Percentiles rank a stretch among this genome's conserved stretches.
Conservation (phyloP, 2,888 invertebrate species). For the Cetonia aurata region DNA sequence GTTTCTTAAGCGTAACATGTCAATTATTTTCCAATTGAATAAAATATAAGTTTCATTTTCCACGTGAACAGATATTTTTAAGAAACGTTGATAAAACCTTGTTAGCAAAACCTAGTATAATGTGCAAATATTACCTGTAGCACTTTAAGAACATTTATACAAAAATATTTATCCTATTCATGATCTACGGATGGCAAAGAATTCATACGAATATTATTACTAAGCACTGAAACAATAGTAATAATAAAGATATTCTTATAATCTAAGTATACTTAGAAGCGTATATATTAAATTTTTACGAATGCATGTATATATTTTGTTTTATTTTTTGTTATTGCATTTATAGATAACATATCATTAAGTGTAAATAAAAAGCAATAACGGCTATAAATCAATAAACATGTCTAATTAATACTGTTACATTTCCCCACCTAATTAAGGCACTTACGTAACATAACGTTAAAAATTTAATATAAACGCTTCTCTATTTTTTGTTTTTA, state of each 20-base stretch:
- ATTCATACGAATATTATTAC: background rate
- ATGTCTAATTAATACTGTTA: background rate
- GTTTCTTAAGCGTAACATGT: slow-evolving; percentile 39
- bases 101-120: slow-evolving; percentile 17
- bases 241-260: slow-evolving; percentile 3
- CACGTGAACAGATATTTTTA: background rate
- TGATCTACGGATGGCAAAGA: too few species aligned
- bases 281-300: slow-evolving; percentile 20
- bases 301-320: background rate
- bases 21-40: slow-evolving; percentile 36
- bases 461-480: slow-evolving; percentile 28
- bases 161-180: too few species aligned
- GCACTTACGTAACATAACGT: background rate
- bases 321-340: slow-evolving; percentile 1
- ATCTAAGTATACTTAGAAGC: slow-evolving; percentile 9
- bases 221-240: slow-evolving; percentile 3
- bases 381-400: slow-evolving; percentile 16
- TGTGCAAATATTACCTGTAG: too few species aligned
- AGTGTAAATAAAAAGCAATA: slow-evolving; percentile 29
- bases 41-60: slow-evolving; percentile 6
- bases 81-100: slow-evolving; percentile 25
- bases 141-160: too few species aligned
- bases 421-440: background rate
- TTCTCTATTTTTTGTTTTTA: slow-evolving; percentile 12
- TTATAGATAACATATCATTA: slow-evolving; percentile 35